A percentile compares a stretch with the other conserved stretches of the same genome.
These are phyloP conservation scores for Picathartes gymnocephalus DNA, from an alignment of 2,113 vertebrate species.

Conservation along the genomic window DNA sequence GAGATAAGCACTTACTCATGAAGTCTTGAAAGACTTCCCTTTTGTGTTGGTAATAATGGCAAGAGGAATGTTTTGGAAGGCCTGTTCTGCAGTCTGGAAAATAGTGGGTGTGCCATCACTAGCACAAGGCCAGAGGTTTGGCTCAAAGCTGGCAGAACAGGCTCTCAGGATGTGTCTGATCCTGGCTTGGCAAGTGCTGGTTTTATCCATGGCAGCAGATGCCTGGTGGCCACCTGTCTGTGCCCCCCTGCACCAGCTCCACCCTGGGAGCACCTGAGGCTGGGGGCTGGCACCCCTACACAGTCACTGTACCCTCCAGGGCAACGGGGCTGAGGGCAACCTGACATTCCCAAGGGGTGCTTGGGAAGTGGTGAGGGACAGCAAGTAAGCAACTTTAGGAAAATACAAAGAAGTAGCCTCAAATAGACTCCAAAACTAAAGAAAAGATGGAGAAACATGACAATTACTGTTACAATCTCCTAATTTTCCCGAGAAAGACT, in stretches of 20 bases:
- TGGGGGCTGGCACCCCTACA: neutral
- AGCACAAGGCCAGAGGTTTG: neutral
- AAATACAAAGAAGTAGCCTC: neutral
- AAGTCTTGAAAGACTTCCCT: neutral
- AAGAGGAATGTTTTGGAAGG: neutral
- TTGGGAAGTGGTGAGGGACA: neutral
- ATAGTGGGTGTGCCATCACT: fast-evolving
- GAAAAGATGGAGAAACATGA: neutral
- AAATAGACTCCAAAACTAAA: neutral
- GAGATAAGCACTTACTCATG: neutral
- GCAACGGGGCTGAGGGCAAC: fast-evolving
- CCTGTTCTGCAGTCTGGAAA: neutral
- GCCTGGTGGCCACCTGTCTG: neutral
- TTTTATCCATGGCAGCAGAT: neutral
- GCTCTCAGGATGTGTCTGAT: fast-evolving
- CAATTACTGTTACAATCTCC: neutral
- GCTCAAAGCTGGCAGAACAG: neutral
- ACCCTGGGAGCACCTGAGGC: fast-evolving
- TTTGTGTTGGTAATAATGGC: neutral
- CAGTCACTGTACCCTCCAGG: fast-evolving
- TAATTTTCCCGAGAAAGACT: neutral
- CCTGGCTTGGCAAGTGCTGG: fast-evolving
- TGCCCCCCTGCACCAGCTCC: neutral
- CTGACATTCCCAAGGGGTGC: fast-evolving
- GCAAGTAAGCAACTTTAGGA: neutral